Evolutionary conservation across 1,140 invertebrate genomes (phyloP).

Genomic region (Drosophila sp.): DNA sequence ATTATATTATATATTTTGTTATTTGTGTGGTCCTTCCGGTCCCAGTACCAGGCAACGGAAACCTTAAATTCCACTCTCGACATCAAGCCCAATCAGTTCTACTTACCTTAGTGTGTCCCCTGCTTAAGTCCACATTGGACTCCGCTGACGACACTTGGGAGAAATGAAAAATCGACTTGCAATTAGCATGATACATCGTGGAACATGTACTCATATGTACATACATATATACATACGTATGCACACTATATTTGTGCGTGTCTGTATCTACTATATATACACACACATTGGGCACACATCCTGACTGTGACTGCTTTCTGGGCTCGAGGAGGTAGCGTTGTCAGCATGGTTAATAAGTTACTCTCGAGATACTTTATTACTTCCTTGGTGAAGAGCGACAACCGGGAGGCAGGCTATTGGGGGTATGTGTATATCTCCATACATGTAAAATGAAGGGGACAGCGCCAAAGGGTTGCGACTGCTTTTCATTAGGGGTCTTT

Average conservation of each 20-base stretch:
- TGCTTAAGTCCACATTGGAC: constrained; percentile 19
- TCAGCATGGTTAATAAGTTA: constrained; percentile 81
- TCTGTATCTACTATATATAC: constrained; percentile 28
- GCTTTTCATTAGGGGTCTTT: constrained; percentile 37
- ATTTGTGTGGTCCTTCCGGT: constrained; percentile 42
- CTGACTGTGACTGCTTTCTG: constrained; percentile 29
- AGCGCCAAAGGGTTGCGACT: constrained; percentile 59
- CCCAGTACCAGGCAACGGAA: constrained; percentile 39
- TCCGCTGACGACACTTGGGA: constrained; percentile 52
- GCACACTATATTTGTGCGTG: neutral
- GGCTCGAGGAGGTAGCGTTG: constrained; percentile 66
- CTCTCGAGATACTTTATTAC: constrained; percentile 80
- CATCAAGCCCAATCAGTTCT: constrained; percentile 58
- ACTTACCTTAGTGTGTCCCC: constrained; percentile 17
- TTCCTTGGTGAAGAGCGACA: constrained; percentile 72
- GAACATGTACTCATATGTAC: constrained; percentile 11
- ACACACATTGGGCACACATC: constrained; percentile 27
- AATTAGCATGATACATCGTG: constrained; percentile 75
- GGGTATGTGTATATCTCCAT: constrained; percentile 6
- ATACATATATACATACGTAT: neutral
- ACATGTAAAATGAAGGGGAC: constrained; percentile 37
- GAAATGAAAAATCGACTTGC: constrained; percentile 81
- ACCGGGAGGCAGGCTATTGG: constrained; percentile 6
- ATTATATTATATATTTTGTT: constrained; percentile 54
- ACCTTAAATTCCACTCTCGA: constrained; percentile 56